These are phyloP conservation scores for Oedothorax gibbosus DNA, from an alignment of 1,140 invertebrate genomes.

Conservation along the genomic window DNA sequence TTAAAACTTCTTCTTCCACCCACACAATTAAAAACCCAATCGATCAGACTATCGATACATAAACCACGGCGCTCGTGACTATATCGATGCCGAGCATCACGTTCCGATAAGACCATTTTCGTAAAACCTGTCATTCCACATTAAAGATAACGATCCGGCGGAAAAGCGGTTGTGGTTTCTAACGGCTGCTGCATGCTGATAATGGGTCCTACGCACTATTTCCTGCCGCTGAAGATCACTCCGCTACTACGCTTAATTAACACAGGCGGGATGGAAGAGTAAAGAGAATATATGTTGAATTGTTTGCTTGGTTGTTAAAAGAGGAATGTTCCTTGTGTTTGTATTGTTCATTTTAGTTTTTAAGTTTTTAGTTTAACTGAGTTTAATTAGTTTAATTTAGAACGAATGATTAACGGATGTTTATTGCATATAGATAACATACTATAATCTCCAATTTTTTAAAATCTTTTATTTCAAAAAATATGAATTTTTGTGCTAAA, in stretches of 20 bases:
- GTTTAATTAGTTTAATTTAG: too few species aligned
- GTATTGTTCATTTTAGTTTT: too few species aligned
- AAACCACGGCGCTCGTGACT: conserved; percentile 23
- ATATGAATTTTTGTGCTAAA: too few species aligned
- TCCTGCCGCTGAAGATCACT: conserved; percentile 37
- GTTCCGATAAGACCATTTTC: conserved; percentile 37
- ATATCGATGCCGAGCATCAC: conserved; percentile 22
- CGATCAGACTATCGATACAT: conserved; percentile 15
- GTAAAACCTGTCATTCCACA: conserved; percentile 40
- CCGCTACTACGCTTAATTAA: conserved; percentile 33
- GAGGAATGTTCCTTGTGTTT: not conserved
- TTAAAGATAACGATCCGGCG: conserved; percentile 51
- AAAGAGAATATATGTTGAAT: conserved; percentile 1
- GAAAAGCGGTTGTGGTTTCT: conserved; percentile 27
- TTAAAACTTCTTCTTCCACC: not conserved
- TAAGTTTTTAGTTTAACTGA: too few species aligned
- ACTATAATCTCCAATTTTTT: too few species aligned
- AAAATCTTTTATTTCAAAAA: too few species aligned
- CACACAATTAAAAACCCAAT: conserved; percentile 15
- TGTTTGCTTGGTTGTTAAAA: not conserved
- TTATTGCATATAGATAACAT: too few species aligned
- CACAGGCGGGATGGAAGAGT: not conserved
- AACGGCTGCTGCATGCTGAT: conserved; percentile 16
- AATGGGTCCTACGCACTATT: conserved; percentile 47
- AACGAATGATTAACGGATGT: too few species aligned